phyloP scores from a whole-genome alignment of 1,140 invertebrate genomes.

The Cephus cinctus region DNA sequence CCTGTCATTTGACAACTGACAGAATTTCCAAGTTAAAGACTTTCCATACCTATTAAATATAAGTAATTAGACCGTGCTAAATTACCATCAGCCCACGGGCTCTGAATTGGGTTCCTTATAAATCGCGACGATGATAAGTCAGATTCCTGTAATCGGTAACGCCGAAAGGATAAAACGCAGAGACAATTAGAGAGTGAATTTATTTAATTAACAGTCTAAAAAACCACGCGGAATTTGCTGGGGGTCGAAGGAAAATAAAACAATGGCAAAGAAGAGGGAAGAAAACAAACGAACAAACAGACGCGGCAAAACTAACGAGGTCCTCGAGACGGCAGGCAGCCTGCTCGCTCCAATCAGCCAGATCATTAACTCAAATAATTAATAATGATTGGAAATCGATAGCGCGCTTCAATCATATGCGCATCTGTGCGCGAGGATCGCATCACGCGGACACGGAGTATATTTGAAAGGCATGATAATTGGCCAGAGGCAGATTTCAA shows the following conservation, averaged over 20 bases:
- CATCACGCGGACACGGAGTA: constrained; percentile 7
- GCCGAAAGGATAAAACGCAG: constrained; percentile 15
- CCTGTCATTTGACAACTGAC: no score
- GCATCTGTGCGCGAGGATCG: not conserved
- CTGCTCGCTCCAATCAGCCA: constrained; percentile 30
- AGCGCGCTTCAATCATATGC: constrained; percentile 6
- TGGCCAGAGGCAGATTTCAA: no score
- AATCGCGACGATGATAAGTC: not conserved
- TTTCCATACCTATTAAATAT: no score
- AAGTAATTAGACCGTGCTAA: no score
- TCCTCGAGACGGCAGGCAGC: constrained; percentile 27
- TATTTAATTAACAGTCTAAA: constrained; percentile 24
- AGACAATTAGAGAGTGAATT: constrained; percentile 28
- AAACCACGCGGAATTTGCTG: not conserved
- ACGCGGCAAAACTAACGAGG: constrained; percentile 32
- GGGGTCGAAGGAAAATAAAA: not conserved
- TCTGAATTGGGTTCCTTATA: not conserved
- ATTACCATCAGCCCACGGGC: no score
- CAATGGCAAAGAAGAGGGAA: not conserved
- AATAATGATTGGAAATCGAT: constrained; percentile 38
- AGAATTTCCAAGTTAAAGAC: no score
- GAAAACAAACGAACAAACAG: constrained; percentile 5
- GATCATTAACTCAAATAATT: constrained; percentile 38
- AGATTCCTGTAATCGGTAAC: constrained; percentile 16
- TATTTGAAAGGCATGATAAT: constrained; percentile 22